Conservation (phyloP, 2,797 vertebrate species). For the Atherinosoma microstoma region DNA sequence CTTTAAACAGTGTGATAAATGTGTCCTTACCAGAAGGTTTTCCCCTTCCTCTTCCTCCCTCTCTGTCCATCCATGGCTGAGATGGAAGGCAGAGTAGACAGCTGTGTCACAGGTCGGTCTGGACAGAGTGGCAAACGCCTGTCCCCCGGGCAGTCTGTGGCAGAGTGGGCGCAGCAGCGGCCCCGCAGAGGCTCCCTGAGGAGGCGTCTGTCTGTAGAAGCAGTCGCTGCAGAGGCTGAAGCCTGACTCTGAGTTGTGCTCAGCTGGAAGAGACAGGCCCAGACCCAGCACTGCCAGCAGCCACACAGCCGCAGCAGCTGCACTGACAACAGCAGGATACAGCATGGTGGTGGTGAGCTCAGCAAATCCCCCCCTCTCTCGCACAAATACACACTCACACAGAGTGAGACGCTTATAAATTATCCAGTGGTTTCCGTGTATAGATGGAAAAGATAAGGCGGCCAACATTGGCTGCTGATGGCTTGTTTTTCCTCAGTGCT, state of each 20-base stretch:
- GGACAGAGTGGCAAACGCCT: conserved; percentile 75
- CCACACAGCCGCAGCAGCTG: conserved; percentile 69
- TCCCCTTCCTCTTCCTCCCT: conserved; percentile 46
- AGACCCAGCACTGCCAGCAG: conserved; percentile 72
- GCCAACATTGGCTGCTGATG: conserved; percentile 47
- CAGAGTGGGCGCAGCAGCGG: conserved; percentile 70
- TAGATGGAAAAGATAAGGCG: conserved; percentile 68
- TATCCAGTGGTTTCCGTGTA: conserved; percentile 72
- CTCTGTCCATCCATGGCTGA: conserved; percentile 61
- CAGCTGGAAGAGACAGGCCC: conserved; percentile 70
- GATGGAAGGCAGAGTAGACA: conserved; percentile 79
- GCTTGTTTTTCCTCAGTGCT: conserved; percentile 56
- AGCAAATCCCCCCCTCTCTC: conserved; percentile 53
- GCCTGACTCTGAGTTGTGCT: conserved; percentile 57
- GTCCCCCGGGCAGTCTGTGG: conserved; percentile 74
- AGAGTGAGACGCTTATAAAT: conserved; percentile 72
- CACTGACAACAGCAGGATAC: conserved; percentile 70
- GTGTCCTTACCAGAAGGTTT: conserved; percentile 70
- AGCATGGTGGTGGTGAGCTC: conserved; percentile 79
- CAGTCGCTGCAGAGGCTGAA: conserved; percentile 73
- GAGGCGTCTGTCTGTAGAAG: conserved; percentile 80
- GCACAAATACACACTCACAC: conserved; percentile 34
- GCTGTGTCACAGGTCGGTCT: conserved; percentile 73
- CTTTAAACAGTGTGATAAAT: conserved; percentile 37
- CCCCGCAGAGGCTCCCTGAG: conserved; percentile 53